These are phyloP conservation scores for Bubalus kerabau DNA, from an alignment of 2,113 vertebrate species.

Conservation along the genomic window DNA sequence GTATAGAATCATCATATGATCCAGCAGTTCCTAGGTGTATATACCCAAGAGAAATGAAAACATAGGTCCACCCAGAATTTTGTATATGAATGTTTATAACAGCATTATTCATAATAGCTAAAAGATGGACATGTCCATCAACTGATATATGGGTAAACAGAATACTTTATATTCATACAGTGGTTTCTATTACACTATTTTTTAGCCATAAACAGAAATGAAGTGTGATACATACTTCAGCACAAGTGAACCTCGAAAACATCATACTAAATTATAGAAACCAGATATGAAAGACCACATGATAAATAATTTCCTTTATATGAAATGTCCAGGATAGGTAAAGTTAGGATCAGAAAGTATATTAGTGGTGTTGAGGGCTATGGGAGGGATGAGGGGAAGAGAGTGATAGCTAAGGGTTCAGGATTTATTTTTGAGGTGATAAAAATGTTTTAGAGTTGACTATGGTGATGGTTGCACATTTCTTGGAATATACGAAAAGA, in stretches of 20 bases:
- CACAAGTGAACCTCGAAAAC: background rate
- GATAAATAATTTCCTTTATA: background rate
- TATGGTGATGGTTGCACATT: background rate
- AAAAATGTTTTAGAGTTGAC: background rate
- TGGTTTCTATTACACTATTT: background rate
- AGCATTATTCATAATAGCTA: background rate
- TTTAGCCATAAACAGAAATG: background rate
- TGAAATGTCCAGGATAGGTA: background rate
- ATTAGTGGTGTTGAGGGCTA: background rate
- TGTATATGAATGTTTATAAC: background rate
- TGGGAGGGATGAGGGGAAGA: background rate
- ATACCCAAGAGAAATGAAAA: background rate
- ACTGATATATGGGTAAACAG: background rate
- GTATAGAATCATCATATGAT: background rate
- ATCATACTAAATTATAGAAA: background rate
- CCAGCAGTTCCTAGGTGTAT: background rate
- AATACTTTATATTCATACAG: background rate
- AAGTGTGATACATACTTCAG: background rate
- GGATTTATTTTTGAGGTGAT: background rate
- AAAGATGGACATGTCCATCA: background rate
- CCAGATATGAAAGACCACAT: background rate
- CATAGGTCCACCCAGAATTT: background rate
- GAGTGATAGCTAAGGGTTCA: background rate
- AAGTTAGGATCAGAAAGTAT: background rate
- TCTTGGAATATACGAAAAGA: background rate